Conservation (phyloP, 2,888 invertebrate species). For the Cynaeus angustus region DNA sequence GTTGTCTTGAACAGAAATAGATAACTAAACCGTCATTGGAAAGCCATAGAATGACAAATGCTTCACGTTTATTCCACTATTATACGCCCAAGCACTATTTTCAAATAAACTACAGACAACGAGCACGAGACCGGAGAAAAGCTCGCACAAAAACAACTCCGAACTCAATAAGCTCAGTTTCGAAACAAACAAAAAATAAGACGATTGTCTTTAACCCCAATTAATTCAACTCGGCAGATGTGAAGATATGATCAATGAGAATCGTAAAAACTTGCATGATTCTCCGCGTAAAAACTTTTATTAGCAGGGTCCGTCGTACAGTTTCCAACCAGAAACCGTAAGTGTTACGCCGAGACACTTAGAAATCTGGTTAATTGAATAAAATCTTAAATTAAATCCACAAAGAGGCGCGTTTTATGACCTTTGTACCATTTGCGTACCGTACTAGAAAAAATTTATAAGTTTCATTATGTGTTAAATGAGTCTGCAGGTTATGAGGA, state of each 20-base stretch:
- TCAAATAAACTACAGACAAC: conserved; percentile 33
- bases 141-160: conserved; percentile 24
- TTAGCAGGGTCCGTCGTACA: conserved; percentile 10
- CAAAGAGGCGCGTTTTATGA: conserved; percentile 12
- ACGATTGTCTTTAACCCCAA: conserved; percentile 5
- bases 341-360: too few species aligned
- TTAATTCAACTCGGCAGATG: not conserved
- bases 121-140: conserved; percentile 28
- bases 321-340: conserved; percentile 10
- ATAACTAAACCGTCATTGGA: conserved; percentile 62
- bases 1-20: conserved; percentile 59
- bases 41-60: conserved; percentile 65
- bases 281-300: not conserved
- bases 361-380: conserved; percentile 32
- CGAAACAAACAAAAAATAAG: not conserved
- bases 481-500: conserved; percentile 1
- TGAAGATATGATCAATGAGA: not conserved
- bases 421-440: conserved; percentile 15
- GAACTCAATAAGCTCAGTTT: conserved; percentile 14
- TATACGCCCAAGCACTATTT: conserved; percentile 52
- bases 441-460: conserved; percentile 24
- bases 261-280: too few species aligned
- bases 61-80: conserved; percentile 63
- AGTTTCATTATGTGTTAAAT: conserved; percentile 19
- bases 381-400: conserved; percentile 24